phyloP scores from a whole-genome alignment of 2,888 invertebrate genomes.

The Byasa hedistus region DNA sequence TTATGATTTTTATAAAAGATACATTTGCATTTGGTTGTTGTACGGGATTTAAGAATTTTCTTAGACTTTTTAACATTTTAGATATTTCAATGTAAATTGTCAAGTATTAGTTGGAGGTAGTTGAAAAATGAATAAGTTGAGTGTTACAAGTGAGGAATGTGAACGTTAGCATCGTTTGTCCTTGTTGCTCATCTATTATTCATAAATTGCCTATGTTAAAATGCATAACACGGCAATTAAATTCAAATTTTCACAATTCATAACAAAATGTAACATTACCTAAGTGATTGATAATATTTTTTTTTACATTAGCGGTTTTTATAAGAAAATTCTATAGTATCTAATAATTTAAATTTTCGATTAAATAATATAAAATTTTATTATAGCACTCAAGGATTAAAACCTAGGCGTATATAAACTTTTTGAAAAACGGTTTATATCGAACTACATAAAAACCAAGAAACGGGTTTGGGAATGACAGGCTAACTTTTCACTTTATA shows the following conservation, averaged over 20 bases:
- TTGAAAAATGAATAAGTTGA: not conserved
- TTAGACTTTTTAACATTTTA: conserved; percentile 31
- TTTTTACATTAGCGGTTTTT: not conserved
- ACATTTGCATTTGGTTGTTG: conserved; percentile 22
- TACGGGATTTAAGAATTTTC: conserved; percentile 29
- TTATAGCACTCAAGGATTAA: not conserved
- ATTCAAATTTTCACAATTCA: conserved; percentile 4
- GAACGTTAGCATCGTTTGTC: not conserved
- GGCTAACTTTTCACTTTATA: not conserved
- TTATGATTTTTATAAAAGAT: conserved; percentile 36
- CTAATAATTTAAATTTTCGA: not conserved
- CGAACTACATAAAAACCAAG: not conserved
- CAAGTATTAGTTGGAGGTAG: not conserved
- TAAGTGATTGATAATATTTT: conserved; percentile 1
- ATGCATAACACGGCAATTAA: conserved; percentile 6
- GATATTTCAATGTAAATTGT: not conserved
- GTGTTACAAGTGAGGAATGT: conserved; percentile 8
- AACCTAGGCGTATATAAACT: conserved; percentile 9
- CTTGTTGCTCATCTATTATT: conserved; percentile 9
- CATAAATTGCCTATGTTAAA: conserved; percentile 8
- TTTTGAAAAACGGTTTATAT: not conserved
- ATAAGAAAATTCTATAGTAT: not conserved
- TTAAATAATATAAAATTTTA: not conserved
- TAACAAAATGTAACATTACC: not conserved
- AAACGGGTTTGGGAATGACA: not conserved